These are phyloP conservation scores for Rotaria sp. DNA, from an alignment of 2,888 invertebrate species.

Conservation along the genomic window DNA sequence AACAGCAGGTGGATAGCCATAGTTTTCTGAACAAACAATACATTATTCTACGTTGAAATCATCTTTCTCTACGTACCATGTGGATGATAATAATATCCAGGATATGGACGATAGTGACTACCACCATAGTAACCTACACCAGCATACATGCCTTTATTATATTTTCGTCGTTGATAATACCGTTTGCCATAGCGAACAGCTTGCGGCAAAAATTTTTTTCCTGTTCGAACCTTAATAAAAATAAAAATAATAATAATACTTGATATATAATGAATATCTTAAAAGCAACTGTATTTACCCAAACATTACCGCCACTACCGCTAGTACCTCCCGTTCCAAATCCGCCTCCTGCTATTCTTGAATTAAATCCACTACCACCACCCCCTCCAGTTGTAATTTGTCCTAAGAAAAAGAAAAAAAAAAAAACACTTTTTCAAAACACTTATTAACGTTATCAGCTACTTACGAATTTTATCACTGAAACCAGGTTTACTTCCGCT, in stretches of 20 bases:
- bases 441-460: neutral
- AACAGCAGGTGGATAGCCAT: neutral
- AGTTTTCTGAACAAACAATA: neutral
- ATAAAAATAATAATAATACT: neutral
- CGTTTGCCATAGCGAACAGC: neutral
- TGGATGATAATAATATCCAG: neutral
- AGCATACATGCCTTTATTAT: neutral
- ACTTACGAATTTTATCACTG: neutral
- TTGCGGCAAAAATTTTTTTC: neutral
- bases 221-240: neutral
- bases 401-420: neutral
- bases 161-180: conserved; percentile 22
- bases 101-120: neutral
- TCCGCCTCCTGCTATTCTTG: neutral
- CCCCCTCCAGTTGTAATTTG: neutral
- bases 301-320: neutral
- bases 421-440: neutral
- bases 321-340: neutral
- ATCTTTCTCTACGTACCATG: neutral
- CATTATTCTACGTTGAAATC: neutral
- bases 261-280: neutral
- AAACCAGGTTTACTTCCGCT: neutral
- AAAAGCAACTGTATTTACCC: neutral
- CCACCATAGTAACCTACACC: neutral
- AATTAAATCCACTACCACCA: neutral